Percentiles rank a stretch among this genome's conserved stretches.
Evolutionary conservation across 2,888 invertebrate species (phyloP).

Genomic region (Drosophila tripunctata): DNA sequence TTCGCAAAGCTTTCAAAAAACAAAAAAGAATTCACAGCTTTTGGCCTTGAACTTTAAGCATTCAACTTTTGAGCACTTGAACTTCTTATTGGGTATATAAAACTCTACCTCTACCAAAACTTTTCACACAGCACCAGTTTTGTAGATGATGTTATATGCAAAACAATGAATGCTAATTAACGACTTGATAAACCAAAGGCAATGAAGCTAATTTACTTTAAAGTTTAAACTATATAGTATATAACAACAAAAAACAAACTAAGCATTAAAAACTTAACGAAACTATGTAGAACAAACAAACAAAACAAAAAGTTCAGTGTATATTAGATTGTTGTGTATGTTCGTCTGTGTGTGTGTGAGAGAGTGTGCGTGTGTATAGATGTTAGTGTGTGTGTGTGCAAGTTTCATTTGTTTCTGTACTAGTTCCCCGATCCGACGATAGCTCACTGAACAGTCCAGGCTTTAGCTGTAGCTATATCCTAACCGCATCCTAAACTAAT

Average conservation of each 20-base stretch:
- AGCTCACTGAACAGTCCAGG: conserved; percentile 57
- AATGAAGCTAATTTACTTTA: conserved; percentile 72
- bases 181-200: conserved; percentile 59
- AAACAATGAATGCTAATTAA: conserved; percentile 21
- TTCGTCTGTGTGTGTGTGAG: conserved; percentile 2
- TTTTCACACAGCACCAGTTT: conserved; percentile 35
- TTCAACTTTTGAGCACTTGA: conserved; percentile 28
- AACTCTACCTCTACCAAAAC: conserved; percentile 27
- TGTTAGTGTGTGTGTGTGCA: conserved; percentile 26
- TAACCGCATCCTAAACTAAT: conserved; percentile 3
- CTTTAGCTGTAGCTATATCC: conserved; percentile 36
- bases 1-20: conserved; percentile 3
- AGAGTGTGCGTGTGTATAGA: conserved; percentile 6
- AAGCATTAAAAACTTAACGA: conserved; percentile 26
- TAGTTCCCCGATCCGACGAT: conserved; percentile 42
- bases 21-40: background rate
- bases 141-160: conserved; percentile 23
- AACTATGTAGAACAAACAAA: conserved; percentile 18
- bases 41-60: conserved; percentile 20
- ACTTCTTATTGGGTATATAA: conserved; percentile 31
- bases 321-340: conserved; percentile 47
- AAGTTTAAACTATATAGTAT: conserved; percentile 48
- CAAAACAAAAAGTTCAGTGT: conserved; percentile 35
- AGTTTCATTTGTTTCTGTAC: conserved; percentile 44
- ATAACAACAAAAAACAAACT: conserved; percentile 6